Evolutionary conservation across 2,797 vertebrate species (phyloP).

Genomic region (Cephalopachus bancanus): DNA sequence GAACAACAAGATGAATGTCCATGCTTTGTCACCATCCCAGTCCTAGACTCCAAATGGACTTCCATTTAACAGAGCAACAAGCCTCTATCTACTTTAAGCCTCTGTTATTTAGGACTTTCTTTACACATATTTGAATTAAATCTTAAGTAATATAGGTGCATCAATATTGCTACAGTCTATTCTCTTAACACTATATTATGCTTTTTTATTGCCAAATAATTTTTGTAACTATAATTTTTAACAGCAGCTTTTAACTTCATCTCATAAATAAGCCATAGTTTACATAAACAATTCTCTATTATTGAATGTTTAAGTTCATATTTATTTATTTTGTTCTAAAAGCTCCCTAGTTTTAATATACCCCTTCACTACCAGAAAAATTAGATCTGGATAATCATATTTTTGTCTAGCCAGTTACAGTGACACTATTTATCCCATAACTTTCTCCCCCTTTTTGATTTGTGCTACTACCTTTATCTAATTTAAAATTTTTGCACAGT

Average conservation of each 20-base stretch:
- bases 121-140: background rate
- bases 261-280: conserved; percentile 20
- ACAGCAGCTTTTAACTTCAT: conserved; percentile 50
- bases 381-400: background rate
- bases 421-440: background rate
- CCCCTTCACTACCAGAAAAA: background rate
- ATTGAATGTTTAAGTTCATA: conserved; percentile 47
- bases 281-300: conserved; percentile 15
- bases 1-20: background rate
- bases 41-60: background rate
- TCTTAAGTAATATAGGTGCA: background rate
- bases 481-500: conserved; percentile 52
- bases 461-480: conserved; percentile 1
- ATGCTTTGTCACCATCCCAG: background rate
- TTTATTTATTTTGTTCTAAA: conserved; percentile 51
- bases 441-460: conserved; percentile 29
- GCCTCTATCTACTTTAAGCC: background rate
- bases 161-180: conserved; percentile 7
- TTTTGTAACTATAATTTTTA: conserved; percentile 52
- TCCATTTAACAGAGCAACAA: conserved; percentile 13
- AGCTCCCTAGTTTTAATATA: background rate
- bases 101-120: conserved; percentile 35
- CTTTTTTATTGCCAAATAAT: conserved; percentile 57
- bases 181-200: background rate
- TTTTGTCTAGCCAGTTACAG: background rate